Percentiles rank a stretch among this genome's conserved stretches.
Evolutionary conservation across 2,797 vertebrate species (phyloP).

Genomic region (Clarias pachynema): DNA sequence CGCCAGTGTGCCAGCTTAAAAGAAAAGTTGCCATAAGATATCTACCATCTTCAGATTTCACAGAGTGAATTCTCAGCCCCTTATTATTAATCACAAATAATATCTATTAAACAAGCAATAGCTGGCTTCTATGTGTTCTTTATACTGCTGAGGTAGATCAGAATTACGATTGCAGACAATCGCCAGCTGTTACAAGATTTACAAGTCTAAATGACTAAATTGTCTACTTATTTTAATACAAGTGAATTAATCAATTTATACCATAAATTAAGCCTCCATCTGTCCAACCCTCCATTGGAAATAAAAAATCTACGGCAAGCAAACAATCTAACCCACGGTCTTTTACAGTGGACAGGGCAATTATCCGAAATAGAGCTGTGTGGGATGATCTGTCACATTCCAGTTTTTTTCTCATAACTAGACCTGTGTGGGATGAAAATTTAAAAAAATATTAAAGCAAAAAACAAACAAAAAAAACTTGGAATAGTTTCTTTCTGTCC

Average conservation of each 20-base stretch:
- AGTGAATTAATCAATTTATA: not conserved
- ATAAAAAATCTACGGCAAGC: not conserved
- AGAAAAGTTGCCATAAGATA: not conserved
- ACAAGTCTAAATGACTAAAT: not conserved
- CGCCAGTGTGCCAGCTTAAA: not conserved
- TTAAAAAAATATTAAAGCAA: not conserved
- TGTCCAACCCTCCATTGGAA: not conserved
- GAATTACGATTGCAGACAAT: not conserved
- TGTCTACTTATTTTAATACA: not conserved
- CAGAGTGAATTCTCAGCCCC: not conserved
- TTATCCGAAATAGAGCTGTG: conserved; percentile 15
- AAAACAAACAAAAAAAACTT: not conserved
- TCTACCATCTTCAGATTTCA: not conserved
- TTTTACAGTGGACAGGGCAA: conserved; percentile 11
- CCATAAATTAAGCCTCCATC: not conserved
- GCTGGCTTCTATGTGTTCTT: not conserved
- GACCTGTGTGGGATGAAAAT: not conserved
- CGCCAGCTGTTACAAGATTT: not conserved
- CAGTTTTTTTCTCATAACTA: conserved; percentile 25
- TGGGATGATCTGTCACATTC: conserved; percentile 17
- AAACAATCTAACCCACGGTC: not conserved
- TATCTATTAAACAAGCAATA: not conserved
- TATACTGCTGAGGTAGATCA: not conserved
- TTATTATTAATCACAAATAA: not conserved
- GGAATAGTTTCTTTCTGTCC: not conserved